Conservation (phyloP, 2,797 vertebrate genomes). For the Denticeps clupeoides region DNA sequence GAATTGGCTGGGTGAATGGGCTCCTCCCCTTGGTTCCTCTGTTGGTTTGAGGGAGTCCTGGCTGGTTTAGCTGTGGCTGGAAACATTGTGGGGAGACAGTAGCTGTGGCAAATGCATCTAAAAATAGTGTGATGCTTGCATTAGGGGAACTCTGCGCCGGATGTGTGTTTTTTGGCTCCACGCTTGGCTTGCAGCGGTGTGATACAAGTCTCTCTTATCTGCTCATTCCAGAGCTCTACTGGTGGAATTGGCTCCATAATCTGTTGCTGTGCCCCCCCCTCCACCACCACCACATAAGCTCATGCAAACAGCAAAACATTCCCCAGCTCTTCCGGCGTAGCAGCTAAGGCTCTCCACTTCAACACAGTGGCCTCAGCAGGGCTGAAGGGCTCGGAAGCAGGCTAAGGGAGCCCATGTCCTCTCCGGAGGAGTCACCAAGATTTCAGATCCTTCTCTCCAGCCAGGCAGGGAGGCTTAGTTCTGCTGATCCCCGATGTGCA, state of each 20-base stretch:
- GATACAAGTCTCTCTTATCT: constrained; percentile 69
- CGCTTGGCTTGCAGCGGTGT: constrained; percentile 63
- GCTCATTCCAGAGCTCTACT: constrained; percentile 62
- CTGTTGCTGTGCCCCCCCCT: constrained; percentile 9
- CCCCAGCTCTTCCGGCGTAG: too few species aligned
- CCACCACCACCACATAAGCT: background rate
- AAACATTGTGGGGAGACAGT: constrained; percentile 46
- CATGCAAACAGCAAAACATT: too few species aligned
- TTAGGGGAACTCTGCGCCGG: background rate
- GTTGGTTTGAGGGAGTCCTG: constrained; percentile 24
- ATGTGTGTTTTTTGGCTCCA: constrained; percentile 42
- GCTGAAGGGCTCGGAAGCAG: too few species aligned
- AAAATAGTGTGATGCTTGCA: constrained; percentile 52
- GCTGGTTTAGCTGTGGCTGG: constrained; percentile 35
- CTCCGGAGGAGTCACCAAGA: constrained; percentile 14
- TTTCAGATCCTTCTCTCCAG: constrained; percentile 14
- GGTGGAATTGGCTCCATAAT: constrained; percentile 65
- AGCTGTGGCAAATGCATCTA: constrained; percentile 57
- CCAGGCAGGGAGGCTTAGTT: constrained; percentile 26
- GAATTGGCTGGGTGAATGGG: background rate
- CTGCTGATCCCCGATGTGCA: constrained; percentile 19
- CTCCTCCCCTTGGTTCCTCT: background rate
- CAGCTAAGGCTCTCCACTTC: too few species aligned
- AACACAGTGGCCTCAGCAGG: too few species aligned
- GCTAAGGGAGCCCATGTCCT: too few species aligned